These are phyloP conservation scores for Vulpes ferrilata DNA, from an alignment of 2,113 vertebrate genomes.

Conservation along the genomic window DNA sequence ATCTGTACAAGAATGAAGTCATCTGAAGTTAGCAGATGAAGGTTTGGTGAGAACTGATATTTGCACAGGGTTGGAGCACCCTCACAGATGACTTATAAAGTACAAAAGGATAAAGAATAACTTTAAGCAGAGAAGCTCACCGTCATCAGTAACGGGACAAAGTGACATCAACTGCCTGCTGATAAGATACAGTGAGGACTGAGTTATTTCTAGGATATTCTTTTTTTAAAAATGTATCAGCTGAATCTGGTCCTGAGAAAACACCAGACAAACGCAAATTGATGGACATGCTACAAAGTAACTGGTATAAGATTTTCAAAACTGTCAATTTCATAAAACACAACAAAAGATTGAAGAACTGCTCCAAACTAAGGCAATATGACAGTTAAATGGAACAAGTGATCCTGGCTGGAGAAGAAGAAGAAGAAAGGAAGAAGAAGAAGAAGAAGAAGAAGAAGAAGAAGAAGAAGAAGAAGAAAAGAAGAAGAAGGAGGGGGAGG, in stretches of 20 bases:
- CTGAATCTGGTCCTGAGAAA: neutral
- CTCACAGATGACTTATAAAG: neutral
- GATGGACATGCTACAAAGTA: neutral
- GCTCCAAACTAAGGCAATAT: neutral
- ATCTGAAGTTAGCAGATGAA: neutral
- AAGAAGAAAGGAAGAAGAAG: neutral
- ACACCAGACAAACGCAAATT: neutral
- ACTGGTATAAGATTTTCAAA: neutral
- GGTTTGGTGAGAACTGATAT: neutral
- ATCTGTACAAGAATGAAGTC: neutral
- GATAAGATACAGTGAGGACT: neutral
- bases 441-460: rapidly evolving
- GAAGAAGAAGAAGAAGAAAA: rapidly evolving
- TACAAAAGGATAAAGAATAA: neutral
- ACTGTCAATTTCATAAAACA: neutral
- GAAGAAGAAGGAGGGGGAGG: rapidly evolving
- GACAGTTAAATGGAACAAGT: neutral
- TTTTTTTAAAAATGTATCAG: neutral
- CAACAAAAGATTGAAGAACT: neutral
- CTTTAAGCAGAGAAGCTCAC: neutral
- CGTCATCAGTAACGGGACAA: neutral
- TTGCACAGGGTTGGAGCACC: neutral
- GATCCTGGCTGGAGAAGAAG: neutral
- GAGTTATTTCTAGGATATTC: neutral
- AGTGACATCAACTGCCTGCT: neutral